Evolutionary conservation across 2,888 invertebrate species (phyloP), one percentile per base, ranked within the genome.

Genomic region (Escarpia spicata): DNA sequence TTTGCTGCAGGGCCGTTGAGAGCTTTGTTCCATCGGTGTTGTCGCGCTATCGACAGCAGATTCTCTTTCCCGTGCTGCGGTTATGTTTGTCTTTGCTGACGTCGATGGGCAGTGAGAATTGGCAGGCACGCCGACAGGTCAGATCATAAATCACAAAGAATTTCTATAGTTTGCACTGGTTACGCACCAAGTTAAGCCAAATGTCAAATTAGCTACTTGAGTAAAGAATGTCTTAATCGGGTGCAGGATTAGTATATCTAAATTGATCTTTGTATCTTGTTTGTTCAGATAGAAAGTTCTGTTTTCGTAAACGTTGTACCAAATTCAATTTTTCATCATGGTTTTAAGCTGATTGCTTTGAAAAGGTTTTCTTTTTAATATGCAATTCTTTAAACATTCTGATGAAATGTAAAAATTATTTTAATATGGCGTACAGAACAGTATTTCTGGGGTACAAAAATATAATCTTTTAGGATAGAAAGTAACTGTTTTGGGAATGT

Each of bases 11-110:
- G 43, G 90, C 90, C 52, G 60, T 92, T 44, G 93, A 93, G 43
- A 92, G 94, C 52, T 94, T 94, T 90, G 92, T 94, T n/a, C 94
- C 94, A 6, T 92, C 94, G 1, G 92, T 93, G 26, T 91, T 94
- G 91, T 90, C 92, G 3, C 92, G 94, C 37, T 94, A 94, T 92
- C 91, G 94, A n/a, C 94, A 98, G 91, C 98, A 98, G 96, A 97
- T 99, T 92, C 97, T 98, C 94, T 97, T 98, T 92, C 98, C 99
- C 0, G 98, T 98, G 43, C 96, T 99, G 93, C 92, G 90, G 15
- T 97, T 99, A 31, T 98, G 98, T 96, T 98, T 98, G 95, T 98
- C 98, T 19, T 96, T 99, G 91, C 97, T 99, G 43, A 98, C 98
- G 0, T 98, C 98, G 0, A 97, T 99, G 92, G 98, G 98, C 52